phyloP scores from a whole-genome alignment of 2,113 vertebrate genomes.

The Cettia cetti region DNA sequence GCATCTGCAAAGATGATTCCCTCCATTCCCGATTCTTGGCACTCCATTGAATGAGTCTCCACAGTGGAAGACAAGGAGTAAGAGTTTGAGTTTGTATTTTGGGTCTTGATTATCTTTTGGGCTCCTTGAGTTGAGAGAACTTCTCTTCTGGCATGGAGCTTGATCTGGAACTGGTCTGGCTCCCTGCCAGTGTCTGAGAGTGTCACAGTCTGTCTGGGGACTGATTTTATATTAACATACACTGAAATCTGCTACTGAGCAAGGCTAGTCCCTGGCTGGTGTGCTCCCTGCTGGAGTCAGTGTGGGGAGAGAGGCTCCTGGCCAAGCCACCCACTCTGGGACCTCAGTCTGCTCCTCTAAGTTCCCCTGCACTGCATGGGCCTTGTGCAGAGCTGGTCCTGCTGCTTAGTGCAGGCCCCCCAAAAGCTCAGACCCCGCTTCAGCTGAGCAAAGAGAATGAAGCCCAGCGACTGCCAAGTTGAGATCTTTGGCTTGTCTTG shows the following conservation, averaged over 20 bases:
- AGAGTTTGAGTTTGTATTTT: neutral
- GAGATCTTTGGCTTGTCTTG: neutral
- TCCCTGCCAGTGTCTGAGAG: neutral
- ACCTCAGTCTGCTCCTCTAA: neutral
- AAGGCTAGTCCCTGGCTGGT: neutral
- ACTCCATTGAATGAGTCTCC: neutral
- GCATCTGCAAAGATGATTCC: neutral
- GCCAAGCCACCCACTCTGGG: neutral
- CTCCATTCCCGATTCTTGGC: neutral
- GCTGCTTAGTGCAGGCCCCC: neutral
- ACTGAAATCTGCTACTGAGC: neutral
- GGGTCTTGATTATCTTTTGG: neutral
- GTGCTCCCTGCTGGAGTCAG: neutral
- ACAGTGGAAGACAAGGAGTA: neutral
- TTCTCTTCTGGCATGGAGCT: neutral
- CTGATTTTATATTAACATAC: neutral
- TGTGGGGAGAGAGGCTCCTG: neutral
- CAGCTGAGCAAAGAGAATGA: neutral
- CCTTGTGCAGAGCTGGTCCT: neutral
- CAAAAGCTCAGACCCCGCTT: neutral
- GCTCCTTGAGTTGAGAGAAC: neutral
- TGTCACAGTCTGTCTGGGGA: neutral
- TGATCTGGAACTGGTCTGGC: neutral
- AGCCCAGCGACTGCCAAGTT: accelerated
- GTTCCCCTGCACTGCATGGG: neutral